Evolutionary conservation across 2,888 invertebrate species (phyloP).

Genomic region (Leucophenga maculata): DNA sequence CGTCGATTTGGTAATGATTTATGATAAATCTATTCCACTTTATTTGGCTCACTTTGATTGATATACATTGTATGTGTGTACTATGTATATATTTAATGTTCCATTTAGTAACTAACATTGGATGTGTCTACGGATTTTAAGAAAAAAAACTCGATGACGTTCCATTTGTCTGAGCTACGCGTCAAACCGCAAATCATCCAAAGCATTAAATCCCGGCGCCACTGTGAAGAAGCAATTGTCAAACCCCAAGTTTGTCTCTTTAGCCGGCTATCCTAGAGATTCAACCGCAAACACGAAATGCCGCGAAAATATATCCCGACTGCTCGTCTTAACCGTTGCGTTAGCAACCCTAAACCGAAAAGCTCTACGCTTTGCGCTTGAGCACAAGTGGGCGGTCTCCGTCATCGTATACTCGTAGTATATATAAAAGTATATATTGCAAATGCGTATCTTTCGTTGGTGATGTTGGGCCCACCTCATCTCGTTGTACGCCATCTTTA

Average conservation of each 20-base stretch:
- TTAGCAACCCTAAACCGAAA: not conserved
- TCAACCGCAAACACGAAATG: too few relatives aligned
- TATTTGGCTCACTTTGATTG: too few relatives aligned
- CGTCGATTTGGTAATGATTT: too few relatives aligned
- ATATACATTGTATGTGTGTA: too few relatives aligned
- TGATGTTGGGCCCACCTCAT: not conserved
- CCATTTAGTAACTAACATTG: too few relatives aligned
- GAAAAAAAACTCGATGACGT: too few relatives aligned
- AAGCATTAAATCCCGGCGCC: not conserved
- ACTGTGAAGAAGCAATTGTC: not conserved
- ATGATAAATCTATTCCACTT: too few relatives aligned
- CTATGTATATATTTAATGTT: too few relatives aligned
- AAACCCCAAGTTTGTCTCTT: not conserved
- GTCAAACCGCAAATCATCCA: conserved; percentile 26
- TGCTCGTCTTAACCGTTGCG: not conserved
- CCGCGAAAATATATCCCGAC: not conserved
- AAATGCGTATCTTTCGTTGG: not conserved
- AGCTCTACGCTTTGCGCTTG: not conserved
- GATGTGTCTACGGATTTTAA: too few relatives aligned
- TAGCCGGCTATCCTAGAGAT: not conserved
- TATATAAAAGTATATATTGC: too few relatives aligned
- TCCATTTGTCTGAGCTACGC: conserved; percentile 4
- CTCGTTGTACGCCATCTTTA: not conserved
- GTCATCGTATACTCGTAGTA: not conserved
- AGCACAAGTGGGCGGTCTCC: not conserved